Evolutionary conservation across 2,888 invertebrate species (phyloP).

Genomic region (Hipparchia sbordonii): DNA sequence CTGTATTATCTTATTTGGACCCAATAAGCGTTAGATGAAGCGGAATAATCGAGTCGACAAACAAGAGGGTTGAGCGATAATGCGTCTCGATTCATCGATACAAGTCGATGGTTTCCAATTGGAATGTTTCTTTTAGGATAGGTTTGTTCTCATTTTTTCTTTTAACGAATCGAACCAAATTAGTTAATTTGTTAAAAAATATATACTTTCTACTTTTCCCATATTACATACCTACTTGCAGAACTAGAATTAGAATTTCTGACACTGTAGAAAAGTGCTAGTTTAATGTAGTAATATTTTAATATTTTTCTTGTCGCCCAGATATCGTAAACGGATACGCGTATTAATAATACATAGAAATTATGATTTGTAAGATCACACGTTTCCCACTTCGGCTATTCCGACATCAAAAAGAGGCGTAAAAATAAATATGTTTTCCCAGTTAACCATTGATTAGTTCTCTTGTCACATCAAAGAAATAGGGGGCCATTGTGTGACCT

Average conservation of each 20-base stretch:
- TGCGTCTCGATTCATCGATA: slow-evolving; percentile 59
- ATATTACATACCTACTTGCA: no score
- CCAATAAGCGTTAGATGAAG: slow-evolving; percentile 77
- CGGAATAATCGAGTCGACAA: slow-evolving; percentile 80
- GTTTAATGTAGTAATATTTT: neutral
- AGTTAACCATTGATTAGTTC: slow-evolving; percentile 72
- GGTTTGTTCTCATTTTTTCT: neutral
- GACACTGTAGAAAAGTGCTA: no score
- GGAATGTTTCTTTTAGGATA: slow-evolving; percentile 33
- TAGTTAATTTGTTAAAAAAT: neutral
- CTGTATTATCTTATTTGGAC: slow-evolving; percentile 46
- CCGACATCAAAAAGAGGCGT: slow-evolving; percentile 34
- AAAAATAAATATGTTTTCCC: slow-evolving; percentile 61
- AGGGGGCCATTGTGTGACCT: slow-evolving; percentile 64
- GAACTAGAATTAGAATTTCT: no score
- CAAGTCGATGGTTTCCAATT: slow-evolving; percentile 46
- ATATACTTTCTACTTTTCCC: no score
- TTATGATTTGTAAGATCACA: slow-evolving; percentile 46
- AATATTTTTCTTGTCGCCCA: slow-evolving; percentile 23
- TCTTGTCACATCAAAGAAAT: slow-evolving; percentile 77
- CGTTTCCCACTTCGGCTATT: slow-evolving; percentile 29
- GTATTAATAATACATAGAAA: slow-evolving; percentile 40
- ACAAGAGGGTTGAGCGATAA: slow-evolving; percentile 69
- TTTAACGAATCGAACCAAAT: neutral
- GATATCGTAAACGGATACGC: slow-evolving; percentile 37